A percentile compares a stretch with the other conserved stretches of the same genome.
Evolutionary conservation across 2,113 vertebrate genomes (phyloP).

Genomic region (Dasyurus viverrinus): DNA sequence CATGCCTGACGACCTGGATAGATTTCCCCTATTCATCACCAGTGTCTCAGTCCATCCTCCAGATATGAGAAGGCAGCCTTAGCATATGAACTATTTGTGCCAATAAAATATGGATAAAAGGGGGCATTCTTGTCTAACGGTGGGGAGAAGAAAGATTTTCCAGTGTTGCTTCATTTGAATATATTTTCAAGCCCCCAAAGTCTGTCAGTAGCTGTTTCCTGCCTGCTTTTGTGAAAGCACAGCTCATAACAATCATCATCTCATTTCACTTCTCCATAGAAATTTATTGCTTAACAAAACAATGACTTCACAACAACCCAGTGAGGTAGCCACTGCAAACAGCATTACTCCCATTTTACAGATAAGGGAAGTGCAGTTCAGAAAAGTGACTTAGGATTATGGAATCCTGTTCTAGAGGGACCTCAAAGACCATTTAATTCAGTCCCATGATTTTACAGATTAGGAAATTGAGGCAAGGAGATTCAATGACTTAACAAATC

Average conservation of each 20-base stretch:
- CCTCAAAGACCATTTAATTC: background rate
- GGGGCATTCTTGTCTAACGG: conserved; percentile 77
- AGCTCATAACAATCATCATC: background rate
- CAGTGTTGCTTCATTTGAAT: conserved; percentile 76
- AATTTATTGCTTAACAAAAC: background rate
- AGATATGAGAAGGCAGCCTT: conserved; percentile 49
- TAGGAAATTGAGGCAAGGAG: background rate
- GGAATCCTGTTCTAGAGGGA: background rate
- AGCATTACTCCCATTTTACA: background rate
- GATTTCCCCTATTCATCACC: conserved; percentile 55
- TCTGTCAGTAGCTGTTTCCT: conserved; percentile 49
- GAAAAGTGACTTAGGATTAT: background rate
- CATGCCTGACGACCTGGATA: background rate
- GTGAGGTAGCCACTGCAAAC: background rate
- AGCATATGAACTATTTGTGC: conserved; percentile 77
- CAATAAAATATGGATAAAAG: conserved; percentile 82
- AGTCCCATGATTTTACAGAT: background rate
- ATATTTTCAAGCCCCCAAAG: conserved; percentile 64
- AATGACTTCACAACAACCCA: background rate
- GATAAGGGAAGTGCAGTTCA: background rate
- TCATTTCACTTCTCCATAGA: background rate
- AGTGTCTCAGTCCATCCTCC: conserved; percentile 64
- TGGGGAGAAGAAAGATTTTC: conserved; percentile 82
- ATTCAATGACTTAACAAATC: background rate
- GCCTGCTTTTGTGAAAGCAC: conserved; percentile 53